These are phyloP conservation scores for Tenebrio molitor DNA, from an alignment of 1,140 invertebrate genomes.

Conservation along the genomic window DNA sequence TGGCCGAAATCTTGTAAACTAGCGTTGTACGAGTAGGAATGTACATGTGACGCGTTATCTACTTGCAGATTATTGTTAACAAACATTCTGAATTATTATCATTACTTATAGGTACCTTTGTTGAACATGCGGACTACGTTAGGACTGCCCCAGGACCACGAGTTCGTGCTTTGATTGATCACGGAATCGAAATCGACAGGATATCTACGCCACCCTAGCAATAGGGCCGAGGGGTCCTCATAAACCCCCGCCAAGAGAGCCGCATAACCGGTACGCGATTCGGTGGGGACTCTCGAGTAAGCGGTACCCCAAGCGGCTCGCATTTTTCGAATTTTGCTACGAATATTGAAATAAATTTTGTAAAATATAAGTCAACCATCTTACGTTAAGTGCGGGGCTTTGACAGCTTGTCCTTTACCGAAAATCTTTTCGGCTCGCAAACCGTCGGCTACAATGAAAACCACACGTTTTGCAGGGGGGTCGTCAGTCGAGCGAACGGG, in stretches of 20 bases:
- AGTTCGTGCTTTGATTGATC: conserved; percentile 88
- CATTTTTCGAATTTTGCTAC: conserved; percentile 56
- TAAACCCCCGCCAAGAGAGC: conserved; percentile 85
- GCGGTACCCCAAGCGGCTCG: conserved; percentile 89
- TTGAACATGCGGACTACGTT: conserved; percentile 95
- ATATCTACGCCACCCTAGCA: conserved; percentile 97
- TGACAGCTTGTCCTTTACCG: conserved; percentile 62
- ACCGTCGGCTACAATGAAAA: conserved; percentile 92
- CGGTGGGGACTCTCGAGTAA: conserved; percentile 93
- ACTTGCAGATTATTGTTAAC: too few relatives aligned
- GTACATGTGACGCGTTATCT: conserved; percentile 52
- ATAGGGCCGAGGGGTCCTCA: conserved; percentile 97
- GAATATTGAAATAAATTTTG: too few relatives aligned
- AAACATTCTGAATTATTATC: too few relatives aligned
- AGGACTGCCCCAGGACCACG: conserved; percentile 93
- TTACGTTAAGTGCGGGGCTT: conserved; percentile 57
- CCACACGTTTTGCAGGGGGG: conserved; percentile 82
- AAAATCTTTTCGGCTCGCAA: conserved; percentile 87
- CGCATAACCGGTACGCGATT: conserved; percentile 96
- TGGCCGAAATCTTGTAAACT: conserved; percentile 84
- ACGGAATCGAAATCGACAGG: conserved; percentile 97
- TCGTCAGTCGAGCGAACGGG: conserved; percentile 63
- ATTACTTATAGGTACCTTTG: conserved; percentile 76
- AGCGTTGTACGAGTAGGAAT: conserved; percentile 69
- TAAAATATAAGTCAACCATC: too few relatives aligned